Evolutionary conservation across 2,888 invertebrate genomes (phyloP).

Genomic region (Stegophylla sp.): DNA sequence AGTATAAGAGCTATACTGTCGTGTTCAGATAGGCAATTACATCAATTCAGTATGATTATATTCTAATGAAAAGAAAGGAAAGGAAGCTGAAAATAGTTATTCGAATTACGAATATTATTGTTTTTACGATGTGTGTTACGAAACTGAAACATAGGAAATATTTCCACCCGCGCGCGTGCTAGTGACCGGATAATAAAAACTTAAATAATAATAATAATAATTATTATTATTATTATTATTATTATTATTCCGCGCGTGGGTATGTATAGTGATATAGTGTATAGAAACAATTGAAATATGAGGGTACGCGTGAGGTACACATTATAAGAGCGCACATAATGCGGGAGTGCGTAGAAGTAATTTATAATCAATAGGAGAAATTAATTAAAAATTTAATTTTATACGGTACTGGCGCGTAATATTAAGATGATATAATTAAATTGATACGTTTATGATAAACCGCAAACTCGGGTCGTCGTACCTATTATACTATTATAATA

Average conservation of each 20-base stretch:
- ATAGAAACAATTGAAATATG: constrained; percentile 43
- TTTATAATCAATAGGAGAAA: constrained; percentile 39
- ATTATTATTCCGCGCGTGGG: constrained; percentile 16
- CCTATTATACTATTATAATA: not conserved
- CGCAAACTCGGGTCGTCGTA: constrained; percentile 1
- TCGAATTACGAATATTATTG: too few species aligned
- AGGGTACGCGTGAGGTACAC: constrained; percentile 23
- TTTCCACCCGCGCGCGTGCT: not conserved
- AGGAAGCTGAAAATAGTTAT: too few species aligned
- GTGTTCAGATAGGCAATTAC: too few species aligned
- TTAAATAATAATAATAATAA: too few species aligned
- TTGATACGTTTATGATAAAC: constrained; percentile 45
- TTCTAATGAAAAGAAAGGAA: too few species aligned
- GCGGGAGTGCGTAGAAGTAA: not conserved
- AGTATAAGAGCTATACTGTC: too few species aligned
- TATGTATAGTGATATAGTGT: too few species aligned
- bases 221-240: too few species aligned
- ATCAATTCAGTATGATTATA: too few species aligned
- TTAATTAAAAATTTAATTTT: constrained; percentile 47
- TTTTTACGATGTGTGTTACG: not conserved
- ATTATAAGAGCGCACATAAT: constrained; percentile 2
- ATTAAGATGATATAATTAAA: constrained; percentile 30
- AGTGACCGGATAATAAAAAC: too few species aligned
- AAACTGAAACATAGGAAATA: constrained; percentile 3
- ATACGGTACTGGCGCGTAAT: not conserved